Evolutionary conservation across 2,113 vertebrate genomes (phyloP).

Genomic region (Phyllostomus discolor): DNA sequence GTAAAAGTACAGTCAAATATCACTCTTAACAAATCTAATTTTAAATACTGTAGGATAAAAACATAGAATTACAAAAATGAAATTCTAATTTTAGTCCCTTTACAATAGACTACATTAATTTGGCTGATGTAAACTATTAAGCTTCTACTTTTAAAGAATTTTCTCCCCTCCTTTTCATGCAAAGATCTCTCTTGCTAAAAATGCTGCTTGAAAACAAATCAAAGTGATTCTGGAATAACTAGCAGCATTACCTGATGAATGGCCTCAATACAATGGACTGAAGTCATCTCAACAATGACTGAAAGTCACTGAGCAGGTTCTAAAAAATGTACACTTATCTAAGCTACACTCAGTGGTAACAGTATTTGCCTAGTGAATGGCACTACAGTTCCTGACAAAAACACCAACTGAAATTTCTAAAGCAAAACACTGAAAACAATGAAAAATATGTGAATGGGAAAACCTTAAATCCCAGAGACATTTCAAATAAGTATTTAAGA

Average conservation of each 20-base stretch:
- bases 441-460: neutral
- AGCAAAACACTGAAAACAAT: neutral
- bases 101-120: constrained; percentile 8
- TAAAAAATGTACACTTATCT: neutral
- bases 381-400: neutral
- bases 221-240: neutral
- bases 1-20: neutral
- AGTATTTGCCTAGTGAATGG: neutral
- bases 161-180: neutral
- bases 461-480: constrained; percentile 8
- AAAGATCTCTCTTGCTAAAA: neutral
- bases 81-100: neutral
- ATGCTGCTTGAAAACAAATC: neutral
- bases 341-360: neutral
- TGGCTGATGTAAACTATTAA: neutral
- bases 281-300: neutral
- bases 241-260: neutral
- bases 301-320: neutral
- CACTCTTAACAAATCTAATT: constrained; percentile 3
- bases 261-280: neutral
- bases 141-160: neutral
- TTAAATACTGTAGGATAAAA: constrained; percentile 11
- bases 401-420: neutral
- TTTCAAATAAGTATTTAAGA: constrained; percentile 50
- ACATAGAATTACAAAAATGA: neutral